Percentiles rank a stretch among this genome's conserved stretches.
Conservation (phyloP, 2,888 invertebrate genomes). For the Limnephilus auricula region DNA sequence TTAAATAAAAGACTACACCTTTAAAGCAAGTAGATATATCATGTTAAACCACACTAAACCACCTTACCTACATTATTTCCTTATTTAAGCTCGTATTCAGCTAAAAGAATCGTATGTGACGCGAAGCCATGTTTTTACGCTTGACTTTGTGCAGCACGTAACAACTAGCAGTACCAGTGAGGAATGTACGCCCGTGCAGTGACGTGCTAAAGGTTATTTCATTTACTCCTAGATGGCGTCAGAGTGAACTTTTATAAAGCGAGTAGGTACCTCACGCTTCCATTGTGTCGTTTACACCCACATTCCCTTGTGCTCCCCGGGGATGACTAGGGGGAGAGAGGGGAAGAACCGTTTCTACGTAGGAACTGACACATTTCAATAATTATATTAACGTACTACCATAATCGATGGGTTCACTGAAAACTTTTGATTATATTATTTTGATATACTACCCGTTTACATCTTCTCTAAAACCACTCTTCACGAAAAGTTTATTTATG, state of each 20-base stretch:
- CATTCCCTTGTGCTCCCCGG: background rate
- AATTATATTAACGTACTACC: conserved; percentile 23
- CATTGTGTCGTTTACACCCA: conserved; percentile 9
- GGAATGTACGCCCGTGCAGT: conserved; percentile 16
- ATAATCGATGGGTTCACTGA: conserved; percentile 25
- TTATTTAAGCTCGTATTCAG: background rate
- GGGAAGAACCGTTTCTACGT: background rate
- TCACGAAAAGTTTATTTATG: background rate
- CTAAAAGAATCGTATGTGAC: background rate
- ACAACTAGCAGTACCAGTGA: background rate
- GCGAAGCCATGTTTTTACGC: background rate
- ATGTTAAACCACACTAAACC: background rate
- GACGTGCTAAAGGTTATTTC: conserved; percentile 36
- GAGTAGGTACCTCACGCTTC: background rate
- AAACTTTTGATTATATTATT: conserved; percentile 15
- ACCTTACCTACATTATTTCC: background rate
- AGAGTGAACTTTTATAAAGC: conserved; percentile 41
- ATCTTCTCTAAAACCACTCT: conserved; percentile 12
- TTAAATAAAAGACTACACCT: background rate
- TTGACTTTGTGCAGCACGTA: background rate
- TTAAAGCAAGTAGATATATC: background rate
- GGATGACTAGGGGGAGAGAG: background rate
- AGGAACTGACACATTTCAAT: conserved; percentile 2
- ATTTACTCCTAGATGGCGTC: conserved; percentile 29
- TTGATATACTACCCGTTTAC: background rate